These are phyloP conservation scores for Lepus europaeus DNA, from an alignment of 2,113 vertebrate genomes.

Conservation along the genomic window DNA sequence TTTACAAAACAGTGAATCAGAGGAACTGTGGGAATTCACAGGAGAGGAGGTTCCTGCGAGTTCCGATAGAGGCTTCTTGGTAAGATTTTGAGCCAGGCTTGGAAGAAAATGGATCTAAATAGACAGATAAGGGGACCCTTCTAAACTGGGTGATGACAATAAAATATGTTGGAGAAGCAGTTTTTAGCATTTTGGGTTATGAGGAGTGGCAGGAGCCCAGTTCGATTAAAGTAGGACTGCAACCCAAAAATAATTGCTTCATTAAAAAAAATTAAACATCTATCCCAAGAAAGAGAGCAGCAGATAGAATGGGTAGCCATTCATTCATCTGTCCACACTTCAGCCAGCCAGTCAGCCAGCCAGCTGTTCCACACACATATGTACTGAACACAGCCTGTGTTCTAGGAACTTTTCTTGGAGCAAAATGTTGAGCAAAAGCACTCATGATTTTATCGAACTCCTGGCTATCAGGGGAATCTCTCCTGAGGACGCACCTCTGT, in stretches of 20 bases:
- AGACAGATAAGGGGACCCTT: background rate
- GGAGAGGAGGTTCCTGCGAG: background rate
- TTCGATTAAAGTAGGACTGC: slow-evolving; percentile 30
- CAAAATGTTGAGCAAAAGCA: slow-evolving; percentile 46
- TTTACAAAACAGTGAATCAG: slow-evolving; percentile 53
- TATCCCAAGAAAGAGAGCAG: background rate
- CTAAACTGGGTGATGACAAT: background rate
- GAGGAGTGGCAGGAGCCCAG: background rate
- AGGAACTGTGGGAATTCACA: slow-evolving; percentile 19
- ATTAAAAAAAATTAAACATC: background rate
- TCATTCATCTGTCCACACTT: background rate
- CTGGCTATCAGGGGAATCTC: slow-evolving; percentile 58
- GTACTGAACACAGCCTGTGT: background rate
- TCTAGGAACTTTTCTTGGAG: slow-evolving; percentile 18
- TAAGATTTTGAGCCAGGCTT: slow-evolving; percentile 18
- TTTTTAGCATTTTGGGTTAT: slow-evolving; percentile 35
- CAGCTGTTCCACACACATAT: background rate
- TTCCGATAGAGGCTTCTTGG: background rate
- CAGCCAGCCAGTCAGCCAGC: background rate
- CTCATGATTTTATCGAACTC: background rate
- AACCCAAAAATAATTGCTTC: slow-evolving; percentile 29
- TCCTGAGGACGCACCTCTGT: background rate
- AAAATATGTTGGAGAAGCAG: background rate
- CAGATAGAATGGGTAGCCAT: background rate
- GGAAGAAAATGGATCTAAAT: slow-evolving; percentile 9